A percentile compares a stretch with the other conserved stretches of the same genome.
These are phyloP conservation scores for Agrotis exclamationis DNA, from an alignment of 2,888 invertebrate genomes.

Conservation along the genomic window DNA sequence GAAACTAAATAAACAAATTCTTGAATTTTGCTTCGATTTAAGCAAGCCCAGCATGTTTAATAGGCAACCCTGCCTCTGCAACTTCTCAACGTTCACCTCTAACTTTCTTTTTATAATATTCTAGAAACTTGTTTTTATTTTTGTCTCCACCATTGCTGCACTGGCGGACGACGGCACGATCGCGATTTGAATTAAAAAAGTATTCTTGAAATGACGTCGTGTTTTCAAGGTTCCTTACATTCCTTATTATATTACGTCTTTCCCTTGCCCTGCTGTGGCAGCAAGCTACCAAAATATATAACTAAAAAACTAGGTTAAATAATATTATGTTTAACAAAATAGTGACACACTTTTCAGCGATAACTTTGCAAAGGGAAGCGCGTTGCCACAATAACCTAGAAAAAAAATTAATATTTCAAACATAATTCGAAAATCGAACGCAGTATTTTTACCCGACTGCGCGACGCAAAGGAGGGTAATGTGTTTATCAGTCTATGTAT, in stretches of 20 bases:
- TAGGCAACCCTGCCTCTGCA: slow-evolving; percentile 29
- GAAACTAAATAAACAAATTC: not conserved
- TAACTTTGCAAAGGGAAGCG: not conserved
- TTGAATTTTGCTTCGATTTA: slow-evolving; percentile 4
- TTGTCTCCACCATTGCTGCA: slow-evolving; percentile 32
- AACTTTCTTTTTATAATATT: slow-evolving; percentile 48
- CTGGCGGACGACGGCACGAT: slow-evolving; percentile 55
- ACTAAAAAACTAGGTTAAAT: too few relatives aligned
- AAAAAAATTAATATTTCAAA: not conserved
- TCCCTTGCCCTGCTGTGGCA: too few relatives aligned
- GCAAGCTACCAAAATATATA: too few relatives aligned
- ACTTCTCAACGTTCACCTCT: slow-evolving; percentile 44
- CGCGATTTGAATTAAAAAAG: slow-evolving; percentile 63
- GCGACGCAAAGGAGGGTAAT: too few relatives aligned
- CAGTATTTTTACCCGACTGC: too few relatives aligned
- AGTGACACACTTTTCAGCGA: not conserved
- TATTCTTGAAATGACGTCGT: slow-evolving; percentile 45
- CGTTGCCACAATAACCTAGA: not conserved
- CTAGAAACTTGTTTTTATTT: slow-evolving; percentile 58
- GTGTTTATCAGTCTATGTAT: too few relatives aligned
- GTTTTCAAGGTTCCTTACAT: slow-evolving; percentile 44
- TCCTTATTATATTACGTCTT: not conserved
- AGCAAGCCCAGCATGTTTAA: slow-evolving; percentile 24
- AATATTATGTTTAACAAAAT: not conserved
- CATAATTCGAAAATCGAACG: not conserved